Base-by-base conservation (phyloP, 2,888 invertebrate species). In the Lagria hirta region DNA sequence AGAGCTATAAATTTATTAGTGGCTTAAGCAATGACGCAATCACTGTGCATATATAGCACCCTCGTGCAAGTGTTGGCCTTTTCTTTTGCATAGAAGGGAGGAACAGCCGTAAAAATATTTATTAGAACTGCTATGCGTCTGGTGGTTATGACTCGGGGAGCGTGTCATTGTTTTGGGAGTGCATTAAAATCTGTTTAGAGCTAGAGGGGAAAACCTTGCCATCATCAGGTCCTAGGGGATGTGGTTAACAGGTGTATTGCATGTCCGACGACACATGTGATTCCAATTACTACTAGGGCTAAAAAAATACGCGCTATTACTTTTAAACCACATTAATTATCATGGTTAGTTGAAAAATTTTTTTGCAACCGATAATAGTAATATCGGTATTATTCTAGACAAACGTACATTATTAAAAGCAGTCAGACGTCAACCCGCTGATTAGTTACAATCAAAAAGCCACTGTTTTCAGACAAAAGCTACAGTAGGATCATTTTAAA, bases 141-240 rank as follows among this genome's bases (percentile, higher is more conserved):
- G 62, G 61, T 63, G 61, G 58, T 62, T 62, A 60, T 59, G 54
- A 58, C 59, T 54, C 58, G 55, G 64, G 63, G 64, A 58, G 65
- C 61, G 60, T 63, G 64, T 66, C 66, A 64, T 68, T 66, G 67
- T 67, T 68, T 67, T 66, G 60, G 62, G 63, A 67, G 62, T 65
- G 73, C 73, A 75, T 76, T 75, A 75, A 75, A 75, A 75, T 75
- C 73, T 74, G 75, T 75, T 75, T 75, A 74, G 72, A 65, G 63
- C 55, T 61, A 56, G 52, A 54, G 60, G 62, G 58, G 56, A 51
- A 54, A 42, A 35, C 49, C 49, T n/a, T n/a, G n/a, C n/a, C n/a
- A 36, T 49, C 33, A 20, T 18, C 54, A 38, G 48, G 55, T 67
- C 68, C 64, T 65, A 54, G 49, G 68, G 69, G 70, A 70, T 58